Evolutionary conservation across 2,113 vertebrate species (phyloP).

Genomic region (Nibea albiflora): DNA sequence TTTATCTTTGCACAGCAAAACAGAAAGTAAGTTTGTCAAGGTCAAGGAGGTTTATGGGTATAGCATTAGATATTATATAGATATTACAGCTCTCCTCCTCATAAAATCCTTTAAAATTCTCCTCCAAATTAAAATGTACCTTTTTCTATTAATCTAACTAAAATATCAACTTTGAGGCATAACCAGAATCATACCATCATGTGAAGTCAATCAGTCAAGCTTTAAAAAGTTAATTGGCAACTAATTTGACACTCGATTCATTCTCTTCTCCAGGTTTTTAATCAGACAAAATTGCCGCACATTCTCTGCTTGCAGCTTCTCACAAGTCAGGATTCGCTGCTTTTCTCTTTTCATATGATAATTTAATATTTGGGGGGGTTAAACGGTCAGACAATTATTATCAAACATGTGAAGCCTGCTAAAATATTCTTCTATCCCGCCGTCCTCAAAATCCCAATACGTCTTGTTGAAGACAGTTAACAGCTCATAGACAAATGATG

Average conservation of each 20-base stretch:
- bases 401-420: background rate
- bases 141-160: too few relatives aligned
- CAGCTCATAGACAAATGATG: conserved; percentile 8
- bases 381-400: background rate
- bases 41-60: too few relatives aligned
- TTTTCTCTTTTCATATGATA: background rate
- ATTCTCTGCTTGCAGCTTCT: background rate
- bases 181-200: too few relatives aligned
- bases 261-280: background rate
- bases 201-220: too few relatives aligned
- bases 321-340: background rate
- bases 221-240: background rate
- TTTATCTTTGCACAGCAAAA: too few relatives aligned
- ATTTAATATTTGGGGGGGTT: background rate
- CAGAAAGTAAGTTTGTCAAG: too few relatives aligned
- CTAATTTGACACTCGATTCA: background rate
- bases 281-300: background rate
- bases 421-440: background rate
- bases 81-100: too few relatives aligned
- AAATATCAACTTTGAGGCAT: too few relatives aligned
- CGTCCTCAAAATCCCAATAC: background rate
- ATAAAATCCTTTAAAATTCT: too few relatives aligned
- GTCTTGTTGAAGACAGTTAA: background rate
- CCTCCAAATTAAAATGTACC: too few relatives aligned
- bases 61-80: too few relatives aligned